These are phyloP conservation scores for Enteromius paludinosus DNA, from an alignment of 2,797 vertebrate genomes.

Conservation along the genomic window DNA sequence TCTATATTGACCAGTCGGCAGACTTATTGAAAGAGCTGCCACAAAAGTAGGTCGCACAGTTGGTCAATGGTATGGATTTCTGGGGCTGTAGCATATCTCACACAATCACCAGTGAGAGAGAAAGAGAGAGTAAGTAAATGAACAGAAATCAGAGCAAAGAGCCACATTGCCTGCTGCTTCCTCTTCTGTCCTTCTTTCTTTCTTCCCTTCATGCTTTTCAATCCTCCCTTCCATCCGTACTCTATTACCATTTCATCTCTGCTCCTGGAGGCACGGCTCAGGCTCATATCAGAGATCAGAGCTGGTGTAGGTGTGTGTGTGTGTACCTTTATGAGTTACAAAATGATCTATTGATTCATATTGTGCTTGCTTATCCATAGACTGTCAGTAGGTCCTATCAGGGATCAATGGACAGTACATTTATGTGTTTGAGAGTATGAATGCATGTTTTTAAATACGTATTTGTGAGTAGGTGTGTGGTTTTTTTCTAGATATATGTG, in stretches of 20 bases:
- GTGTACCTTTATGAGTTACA: slow-evolving; percentile 63
- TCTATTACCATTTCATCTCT: slow-evolving; percentile 24
- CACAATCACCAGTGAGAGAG: slow-evolving; percentile 54
- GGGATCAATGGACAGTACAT: slow-evolving; percentile 69
- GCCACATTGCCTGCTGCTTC: slow-evolving; percentile 63
- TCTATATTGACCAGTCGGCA: slow-evolving; percentile 73
- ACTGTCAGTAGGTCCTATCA: slow-evolving; percentile 67
- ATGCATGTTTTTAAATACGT: slow-evolving; percentile 57
- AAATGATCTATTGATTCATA: slow-evolving; percentile 78
- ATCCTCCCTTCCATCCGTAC: background rate
- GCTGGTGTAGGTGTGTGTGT: slow-evolving; percentile 5
- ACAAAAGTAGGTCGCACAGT: slow-evolving; percentile 77
- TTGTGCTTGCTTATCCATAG: slow-evolving; percentile 75
- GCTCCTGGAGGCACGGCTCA: slow-evolving; percentile 46
- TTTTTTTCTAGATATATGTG: slow-evolving; percentile 15
- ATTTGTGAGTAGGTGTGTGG: background rate
- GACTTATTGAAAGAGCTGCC: slow-evolving; percentile 80
- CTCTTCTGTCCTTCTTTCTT: slow-evolving; percentile 54
- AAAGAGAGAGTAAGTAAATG: slow-evolving; percentile 57
- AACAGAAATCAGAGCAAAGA: slow-evolving; percentile 70
- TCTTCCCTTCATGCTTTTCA: slow-evolving; percentile 17
- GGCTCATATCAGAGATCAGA: slow-evolving; percentile 33
- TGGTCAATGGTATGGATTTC: slow-evolving; percentile 81
- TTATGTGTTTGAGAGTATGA: slow-evolving; percentile 60
- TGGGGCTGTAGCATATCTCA: slow-evolving; percentile 73